Base-by-base conservation (phyloP, 2,113 vertebrate species). In the Nothocercus julius region DNA sequence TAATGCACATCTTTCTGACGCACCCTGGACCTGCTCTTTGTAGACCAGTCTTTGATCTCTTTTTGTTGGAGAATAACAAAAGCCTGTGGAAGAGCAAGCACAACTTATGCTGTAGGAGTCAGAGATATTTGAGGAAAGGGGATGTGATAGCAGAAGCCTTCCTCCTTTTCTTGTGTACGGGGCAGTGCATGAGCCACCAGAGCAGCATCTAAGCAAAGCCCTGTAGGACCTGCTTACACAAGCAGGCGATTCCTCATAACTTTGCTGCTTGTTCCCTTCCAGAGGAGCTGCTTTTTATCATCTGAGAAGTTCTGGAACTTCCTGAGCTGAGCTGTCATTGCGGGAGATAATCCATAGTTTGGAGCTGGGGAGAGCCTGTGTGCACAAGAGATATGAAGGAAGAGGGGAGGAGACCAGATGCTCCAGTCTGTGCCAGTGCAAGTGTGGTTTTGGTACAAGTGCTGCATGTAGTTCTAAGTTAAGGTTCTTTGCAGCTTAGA, bases 161-260 rank as follows among this genome's bases (percentile, higher is more conserved):
- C 34, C 42, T 11, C 38, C 32, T 24, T 7, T 19, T 11, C 9
- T 15, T 13, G 8, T 47, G 9, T 47, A 25, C 22, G 11, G 44
- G 36, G 36, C 19, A 1, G 36, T 0, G 1, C 4, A 21, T 1
- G 4, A 67, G 53, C 36, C 13, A 2, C 51, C 5, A 5, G 63
- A 56, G 15, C 42, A 45, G 64, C 25, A 10, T 38, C 78, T 3
- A 4, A 25, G 13, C 5, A 8, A 36, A 36, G 25, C 5, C 0
- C 27, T 7, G 44, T 1, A 11, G 51, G 51, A 82, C 51, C 78
- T 34, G 32, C 66, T 70, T 27, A 13, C 49, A n/a, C 45, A 19
- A 17, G 17, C 25, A 8, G n/a, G 45, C 34, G 22, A 51, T 27
- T 34, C 34, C 68, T 70, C n/a, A 18, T 25, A 51, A 27, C 22